These are phyloP conservation scores for Phragmatobia fuliginosa DNA, from an alignment of 2,888 invertebrate genomes.

Conservation along the genomic window DNA sequence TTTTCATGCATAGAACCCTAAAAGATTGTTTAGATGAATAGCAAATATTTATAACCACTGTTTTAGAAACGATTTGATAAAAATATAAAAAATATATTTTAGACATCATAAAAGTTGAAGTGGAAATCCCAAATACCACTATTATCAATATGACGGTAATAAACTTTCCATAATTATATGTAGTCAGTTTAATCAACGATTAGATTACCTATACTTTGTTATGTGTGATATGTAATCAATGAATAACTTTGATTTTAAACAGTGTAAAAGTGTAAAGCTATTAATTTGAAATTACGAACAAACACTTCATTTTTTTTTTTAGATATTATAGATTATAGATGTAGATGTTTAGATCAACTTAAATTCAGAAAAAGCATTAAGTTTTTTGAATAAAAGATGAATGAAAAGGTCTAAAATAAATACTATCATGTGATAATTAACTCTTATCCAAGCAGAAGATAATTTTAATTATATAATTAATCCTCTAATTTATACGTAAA, in stretches of 20 bases:
- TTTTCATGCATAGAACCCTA: neutral
- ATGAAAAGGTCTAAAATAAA: neutral
- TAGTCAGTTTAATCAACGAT: constrained; percentile 25
- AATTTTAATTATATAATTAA: constrained; percentile 12
- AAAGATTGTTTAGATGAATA: constrained; percentile 23
- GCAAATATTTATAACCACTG: constrained; percentile 45
- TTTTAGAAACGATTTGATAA: constrained; percentile 20
- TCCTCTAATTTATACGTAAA: constrained; percentile 29
- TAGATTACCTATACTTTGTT: constrained; percentile 14
- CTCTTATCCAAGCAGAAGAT: neutral
- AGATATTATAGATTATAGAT: no score
- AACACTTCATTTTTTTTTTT: no score
- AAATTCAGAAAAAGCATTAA: no score
- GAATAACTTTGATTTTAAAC: no score
- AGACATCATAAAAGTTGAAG: constrained; percentile 37
- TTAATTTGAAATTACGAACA: no score
- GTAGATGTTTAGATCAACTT: no score
- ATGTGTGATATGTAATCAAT: constrained; percentile 23
- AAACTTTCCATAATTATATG: constrained; percentile 41
- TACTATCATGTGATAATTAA: constrained; percentile 7
- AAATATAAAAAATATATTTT: constrained; percentile 24
- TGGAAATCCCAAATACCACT: constrained; percentile 39
- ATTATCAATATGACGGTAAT: constrained; percentile 37
- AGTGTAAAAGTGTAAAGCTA: no score
- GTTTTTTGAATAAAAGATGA: no score